A percentile compares a stretch with the other conserved stretches of the same genome.
Conservation (phyloP, 2,888 invertebrate species). For the Trichopria drosophilae region DNA sequence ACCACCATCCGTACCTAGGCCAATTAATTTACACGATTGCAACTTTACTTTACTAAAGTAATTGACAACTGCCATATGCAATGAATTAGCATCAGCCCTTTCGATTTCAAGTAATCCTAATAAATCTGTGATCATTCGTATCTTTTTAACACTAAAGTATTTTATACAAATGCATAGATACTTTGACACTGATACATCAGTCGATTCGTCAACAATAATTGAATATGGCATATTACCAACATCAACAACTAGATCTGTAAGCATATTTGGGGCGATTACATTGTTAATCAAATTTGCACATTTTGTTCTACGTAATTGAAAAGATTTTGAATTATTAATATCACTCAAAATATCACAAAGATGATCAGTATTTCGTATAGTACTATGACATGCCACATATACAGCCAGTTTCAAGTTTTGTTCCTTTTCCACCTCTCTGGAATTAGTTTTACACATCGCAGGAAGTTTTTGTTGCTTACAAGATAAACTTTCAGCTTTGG, state of each 20-base stretch:
- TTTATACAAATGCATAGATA: conserved; percentile 34
- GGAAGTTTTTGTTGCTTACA: too few species aligned
- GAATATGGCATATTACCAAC: conserved; percentile 23
- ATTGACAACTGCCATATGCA: conserved; percentile 3
- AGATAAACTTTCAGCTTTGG: too few species aligned
- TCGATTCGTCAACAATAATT: conserved; percentile 35
- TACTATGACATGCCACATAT: conserved; percentile 16
- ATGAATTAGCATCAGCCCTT: conserved; percentile 12
- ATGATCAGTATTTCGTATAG: conserved; percentile 14
- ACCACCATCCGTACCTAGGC: conserved; percentile 41
- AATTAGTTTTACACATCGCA: not conserved
- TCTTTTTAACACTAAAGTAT: conserved; percentile 31
- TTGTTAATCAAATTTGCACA: conserved; percentile 28
- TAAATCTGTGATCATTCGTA: conserved; percentile 27
- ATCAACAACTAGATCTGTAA: conserved; percentile 21
- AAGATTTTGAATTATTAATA: too few species aligned
- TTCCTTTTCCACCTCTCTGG: conserved; percentile 6
- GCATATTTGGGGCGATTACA: conserved; percentile 25
- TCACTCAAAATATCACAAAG: conserved; percentile 11
- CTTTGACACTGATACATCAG: conserved; percentile 29
- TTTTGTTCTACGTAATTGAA: conserved; percentile 27
- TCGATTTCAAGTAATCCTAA: conserved; percentile 22
- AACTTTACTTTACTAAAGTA: conserved; percentile 15
- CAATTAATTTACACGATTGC: conserved; percentile 31
- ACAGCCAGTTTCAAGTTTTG: conserved; percentile 14